Base-by-base conservation (phyloP, 1,140 invertebrate genomes). In the Ceratina australensis region DNA sequence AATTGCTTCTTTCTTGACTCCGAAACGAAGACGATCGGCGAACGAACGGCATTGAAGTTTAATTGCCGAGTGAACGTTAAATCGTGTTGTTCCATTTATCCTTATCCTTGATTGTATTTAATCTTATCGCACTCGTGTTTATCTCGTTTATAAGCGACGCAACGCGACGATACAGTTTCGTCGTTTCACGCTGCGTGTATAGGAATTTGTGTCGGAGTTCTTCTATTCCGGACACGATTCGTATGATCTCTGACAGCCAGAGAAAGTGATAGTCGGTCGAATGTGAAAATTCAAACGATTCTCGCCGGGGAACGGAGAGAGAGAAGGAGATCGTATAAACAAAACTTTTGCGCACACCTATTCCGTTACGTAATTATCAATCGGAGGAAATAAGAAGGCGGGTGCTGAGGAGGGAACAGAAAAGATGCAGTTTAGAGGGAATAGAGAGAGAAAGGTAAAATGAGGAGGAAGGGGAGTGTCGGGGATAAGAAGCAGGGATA, bases 281-380 rank as follows among this genome's bases (percentile, higher is more conserved):
- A 59, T 24, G 16, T n/a, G 69, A 7, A 22, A 67, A 72, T n/a
- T 26, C 7, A 22, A 63, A 33, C 60, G 18, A 28, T 66, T 47
- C 15, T n/a, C 16, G 16, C 3, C 28, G 54, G 5, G 10, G 22
- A 24, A 42, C 3, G 10, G 33, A 42, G 33, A 42, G 33, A 42
- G 10, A 42, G 33, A 42, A 5, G 10, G 33, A 42, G 33, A 42
- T 42, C 50, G 50, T 28, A 16, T 13, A 22, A 33, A 13, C 33
- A 16, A 50, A 52, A 69, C 68, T 56, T 16, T 10, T 20, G 16
- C 26, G 18, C 13, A 76, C 59, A 76, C 57, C 52, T 61, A 52
- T 61, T 76, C 15, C 66, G 56, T 91, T 90, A 90, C 82, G 87
- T 90, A 90, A 91, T 90, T 90, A 89, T 87, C 84, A 82, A 78